Evolutionary conservation across 1,140 invertebrate species (phyloP).

Genomic region (Zaprionus davidi): DNA sequence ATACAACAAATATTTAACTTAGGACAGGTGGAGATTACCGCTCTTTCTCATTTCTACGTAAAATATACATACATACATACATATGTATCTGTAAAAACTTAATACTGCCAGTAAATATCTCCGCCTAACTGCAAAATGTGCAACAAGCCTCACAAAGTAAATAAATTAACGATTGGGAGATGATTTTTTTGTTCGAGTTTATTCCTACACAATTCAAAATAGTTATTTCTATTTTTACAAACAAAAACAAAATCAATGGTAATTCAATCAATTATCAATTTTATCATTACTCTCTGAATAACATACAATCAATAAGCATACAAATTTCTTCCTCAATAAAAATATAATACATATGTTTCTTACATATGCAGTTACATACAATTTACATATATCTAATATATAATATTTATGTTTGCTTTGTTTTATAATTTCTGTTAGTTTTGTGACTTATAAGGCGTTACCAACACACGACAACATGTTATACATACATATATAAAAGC

Average conservation of each 20-base stretch:
- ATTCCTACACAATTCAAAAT: background rate
- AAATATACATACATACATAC: slow-evolving; percentile 55
- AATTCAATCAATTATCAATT: background rate
- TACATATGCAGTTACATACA: slow-evolving; percentile 12
- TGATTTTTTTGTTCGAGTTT: background rate
- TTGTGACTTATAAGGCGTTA: background rate
- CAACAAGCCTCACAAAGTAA: slow-evolving; percentile 61
- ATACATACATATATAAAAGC: background rate
- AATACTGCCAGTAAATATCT: slow-evolving; percentile 78
- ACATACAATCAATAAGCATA: background rate
- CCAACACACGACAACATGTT: background rate
- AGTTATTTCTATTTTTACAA: slow-evolving; percentile 1
- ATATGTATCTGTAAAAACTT: slow-evolving; percentile 20
- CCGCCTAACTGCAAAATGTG: slow-evolving; percentile 65
- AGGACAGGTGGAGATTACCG: slow-evolving; percentile 2
- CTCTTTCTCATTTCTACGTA: slow-evolving; percentile 1
- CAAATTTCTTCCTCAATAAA: background rate
- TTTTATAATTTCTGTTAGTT: background rate
- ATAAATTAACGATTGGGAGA: slow-evolving; percentile 31
- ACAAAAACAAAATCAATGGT: slow-evolving; percentile 10
- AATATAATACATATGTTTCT: slow-evolving; percentile 27
- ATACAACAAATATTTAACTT: background rate
- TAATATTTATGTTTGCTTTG: background rate
- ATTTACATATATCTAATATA: background rate
- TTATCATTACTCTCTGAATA: background rate